These are phyloP conservation scores for Hexactinellida sp. DNA, from an alignment of 37 sponge, comb jelly and placozoan species.

Conservation along the genomic window DNA sequence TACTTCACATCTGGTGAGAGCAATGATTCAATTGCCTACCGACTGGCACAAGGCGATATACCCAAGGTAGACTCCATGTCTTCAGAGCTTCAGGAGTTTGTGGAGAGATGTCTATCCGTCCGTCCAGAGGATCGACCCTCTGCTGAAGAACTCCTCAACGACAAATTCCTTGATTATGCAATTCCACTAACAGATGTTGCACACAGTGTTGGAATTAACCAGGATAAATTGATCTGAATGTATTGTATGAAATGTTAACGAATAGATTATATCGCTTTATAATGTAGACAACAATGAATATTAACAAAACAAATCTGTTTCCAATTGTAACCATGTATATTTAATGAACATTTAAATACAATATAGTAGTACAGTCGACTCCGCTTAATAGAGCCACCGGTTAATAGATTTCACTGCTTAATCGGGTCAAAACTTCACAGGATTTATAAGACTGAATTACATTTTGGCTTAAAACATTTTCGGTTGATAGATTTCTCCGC, in stretches of 20 bases:
- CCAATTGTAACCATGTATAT: background rate
- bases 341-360: too few relatives aligned
- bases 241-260: background rate
- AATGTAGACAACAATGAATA: background rate
- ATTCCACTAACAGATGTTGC: background rate
- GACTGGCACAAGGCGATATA: background rate
- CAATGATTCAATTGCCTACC: background rate
- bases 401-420: too few relatives aligned
- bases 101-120: background rate
- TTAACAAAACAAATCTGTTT: background rate
- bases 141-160: slow-evolving; percentile 9
- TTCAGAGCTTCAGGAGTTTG: background rate
- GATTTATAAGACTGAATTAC: too few relatives aligned
- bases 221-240: background rate
- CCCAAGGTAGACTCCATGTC: background rate
- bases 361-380: too few relatives aligned
- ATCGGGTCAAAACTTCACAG: too few relatives aligned
- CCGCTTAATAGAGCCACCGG: too few relatives aligned
- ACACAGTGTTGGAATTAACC: background rate
- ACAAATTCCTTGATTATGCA: slow-evolving; percentile 4
- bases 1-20: background rate
- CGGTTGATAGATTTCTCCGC: too few relatives aligned
- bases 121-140: background rate
- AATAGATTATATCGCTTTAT: background rate
- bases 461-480: too few relatives aligned